A percentile compares a stretch with the other conserved stretches of the same genome.
phyloP scores from a whole-genome alignment of 2,113 vertebrate species.

The Cepphus grylle region DNA sequence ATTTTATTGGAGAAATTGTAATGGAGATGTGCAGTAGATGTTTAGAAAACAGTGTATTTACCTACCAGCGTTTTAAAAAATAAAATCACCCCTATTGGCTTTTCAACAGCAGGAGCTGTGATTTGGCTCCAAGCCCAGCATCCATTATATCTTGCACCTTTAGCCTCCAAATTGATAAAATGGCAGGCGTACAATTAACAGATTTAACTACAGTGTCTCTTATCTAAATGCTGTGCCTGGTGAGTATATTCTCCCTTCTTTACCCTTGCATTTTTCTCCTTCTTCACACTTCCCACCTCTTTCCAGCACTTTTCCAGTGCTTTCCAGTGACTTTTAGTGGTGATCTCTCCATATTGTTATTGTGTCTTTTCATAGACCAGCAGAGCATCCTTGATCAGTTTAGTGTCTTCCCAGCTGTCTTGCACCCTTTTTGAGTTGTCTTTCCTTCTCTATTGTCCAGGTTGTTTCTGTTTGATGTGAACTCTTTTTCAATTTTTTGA shows the following conservation, averaged over 20 bases:
- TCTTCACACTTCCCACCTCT: not conserved
- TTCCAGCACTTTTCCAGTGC: not conserved
- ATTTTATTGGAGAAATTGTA: not conserved
- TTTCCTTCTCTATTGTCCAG: not conserved
- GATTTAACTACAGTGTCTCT: not conserved
- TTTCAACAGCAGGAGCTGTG: not conserved
- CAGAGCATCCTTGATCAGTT: not conserved
- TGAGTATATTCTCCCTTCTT: not conserved
- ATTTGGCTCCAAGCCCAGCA: slow-evolving; percentile 13
- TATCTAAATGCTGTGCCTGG: not conserved
- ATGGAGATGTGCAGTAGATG: not conserved
- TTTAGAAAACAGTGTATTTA: not conserved
- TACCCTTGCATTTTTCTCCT: not conserved
- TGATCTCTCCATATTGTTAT: not conserved
- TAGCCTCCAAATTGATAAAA: slow-evolving; percentile 13
- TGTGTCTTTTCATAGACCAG: not conserved
- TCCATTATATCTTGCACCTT: not conserved
- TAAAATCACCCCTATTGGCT: not conserved
- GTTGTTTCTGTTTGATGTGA: not conserved
- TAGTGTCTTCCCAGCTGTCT: not conserved
- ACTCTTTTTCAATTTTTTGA: not conserved
- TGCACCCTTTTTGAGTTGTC: not conserved
- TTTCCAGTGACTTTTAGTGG: not conserved
- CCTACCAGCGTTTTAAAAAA: not conserved
- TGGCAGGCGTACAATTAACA: slow-evolving; percentile 6